Conservation (phyloP, 64 coral and sea anemone genomes). For the Cladopsammia gracilis region DNA sequence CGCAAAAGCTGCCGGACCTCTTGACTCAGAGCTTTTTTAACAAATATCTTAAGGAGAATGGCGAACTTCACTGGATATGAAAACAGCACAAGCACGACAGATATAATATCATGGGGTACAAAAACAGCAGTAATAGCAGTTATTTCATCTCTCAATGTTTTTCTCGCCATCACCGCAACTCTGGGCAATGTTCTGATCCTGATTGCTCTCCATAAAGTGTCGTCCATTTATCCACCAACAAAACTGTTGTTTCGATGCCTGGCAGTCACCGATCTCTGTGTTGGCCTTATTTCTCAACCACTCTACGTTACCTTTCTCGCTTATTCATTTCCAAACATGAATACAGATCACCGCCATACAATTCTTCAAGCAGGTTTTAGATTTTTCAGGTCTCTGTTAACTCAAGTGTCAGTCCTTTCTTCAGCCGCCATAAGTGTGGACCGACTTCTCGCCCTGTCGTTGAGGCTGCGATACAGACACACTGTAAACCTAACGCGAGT, state of each 20-base stretch:
- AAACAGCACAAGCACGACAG: too few species aligned
- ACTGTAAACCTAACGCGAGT: neutral
- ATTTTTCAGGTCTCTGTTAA: neutral
- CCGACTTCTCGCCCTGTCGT: neutral
- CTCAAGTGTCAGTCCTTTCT: neutral
- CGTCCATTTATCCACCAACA: slow-evolving; percentile 17
- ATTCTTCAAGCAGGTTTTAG: neutral
- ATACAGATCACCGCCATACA: neutral
- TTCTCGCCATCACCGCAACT: neutral
- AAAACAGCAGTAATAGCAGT: neutral
- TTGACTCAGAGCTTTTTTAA: too few species aligned
- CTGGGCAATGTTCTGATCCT: neutral
- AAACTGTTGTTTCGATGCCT: slow-evolving; percentile 30
- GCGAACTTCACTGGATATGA: too few species aligned
- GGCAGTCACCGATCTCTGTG: neutral
- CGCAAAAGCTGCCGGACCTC: too few species aligned
- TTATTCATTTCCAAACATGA: too few species aligned
- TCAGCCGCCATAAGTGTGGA: neutral
- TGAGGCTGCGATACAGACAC: neutral
- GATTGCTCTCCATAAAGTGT: neutral
- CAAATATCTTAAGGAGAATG: too few species aligned
- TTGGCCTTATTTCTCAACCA: neutral
- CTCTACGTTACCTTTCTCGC: neutral
- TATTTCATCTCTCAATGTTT: neutral
- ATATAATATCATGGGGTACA: neutral